A percentile compares a stretch with the other conserved stretches of the same genome.
Conservation (phyloP, 1,140 invertebrate species). For the Drosophila kepulauana region DNA sequence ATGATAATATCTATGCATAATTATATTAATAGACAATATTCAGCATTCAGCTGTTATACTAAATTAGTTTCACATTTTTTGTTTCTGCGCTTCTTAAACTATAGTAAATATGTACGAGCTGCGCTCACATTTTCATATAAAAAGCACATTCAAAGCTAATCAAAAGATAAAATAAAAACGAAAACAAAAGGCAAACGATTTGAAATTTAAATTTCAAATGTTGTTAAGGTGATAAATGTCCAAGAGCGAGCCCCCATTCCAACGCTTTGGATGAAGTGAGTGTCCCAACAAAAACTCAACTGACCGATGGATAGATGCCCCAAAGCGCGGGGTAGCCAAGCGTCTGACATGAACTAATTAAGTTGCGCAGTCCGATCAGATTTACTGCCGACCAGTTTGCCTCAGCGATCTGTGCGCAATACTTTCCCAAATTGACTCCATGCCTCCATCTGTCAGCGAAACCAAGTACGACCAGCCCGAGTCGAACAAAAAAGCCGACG, state of each 20-base stretch:
- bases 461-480: background rate
- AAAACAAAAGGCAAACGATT: background rate
- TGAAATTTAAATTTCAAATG: conserved; percentile 48
- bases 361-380: conserved; percentile 72
- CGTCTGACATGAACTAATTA: conserved; percentile 76
- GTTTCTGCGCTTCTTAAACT: background rate
- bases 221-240: conserved; percentile 43
- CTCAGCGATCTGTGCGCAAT: conserved; percentile 41
- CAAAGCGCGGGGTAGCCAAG: conserved; percentile 41
- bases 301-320: conserved; percentile 13
- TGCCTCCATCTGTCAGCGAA: conserved; percentile 55
- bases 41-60: conserved; percentile 50
- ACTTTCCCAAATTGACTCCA: conserved; percentile 58
- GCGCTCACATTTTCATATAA: conserved; percentile 57
- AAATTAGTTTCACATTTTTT: conserved; percentile 58
- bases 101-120: background rate
- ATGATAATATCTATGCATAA: conserved; percentile 57
- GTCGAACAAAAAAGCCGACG: background rate
- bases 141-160: conserved; percentile 25
- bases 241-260: conserved; percentile 26
- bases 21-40: conserved; percentile 54
- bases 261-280: background rate
- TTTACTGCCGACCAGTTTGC: conserved; percentile 62
- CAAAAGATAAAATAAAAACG: background rate
- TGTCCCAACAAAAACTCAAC: background rate